Evolutionary conservation across 2,888 invertebrate species (phyloP).

Genomic region (Nymphalis c-album): DNA sequence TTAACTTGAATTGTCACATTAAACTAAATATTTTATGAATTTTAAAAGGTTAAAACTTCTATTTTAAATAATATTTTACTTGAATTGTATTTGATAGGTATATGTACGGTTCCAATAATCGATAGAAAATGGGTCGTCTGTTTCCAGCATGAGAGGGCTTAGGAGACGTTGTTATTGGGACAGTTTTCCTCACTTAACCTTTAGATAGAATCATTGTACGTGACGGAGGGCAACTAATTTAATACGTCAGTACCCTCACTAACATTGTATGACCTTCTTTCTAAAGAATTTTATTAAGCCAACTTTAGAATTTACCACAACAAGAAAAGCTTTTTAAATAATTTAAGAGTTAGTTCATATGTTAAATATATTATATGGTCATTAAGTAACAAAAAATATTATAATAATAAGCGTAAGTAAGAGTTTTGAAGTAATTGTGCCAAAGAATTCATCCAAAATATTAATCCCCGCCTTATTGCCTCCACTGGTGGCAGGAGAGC

Average conservation of each 20-base stretch:
- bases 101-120: neutral
- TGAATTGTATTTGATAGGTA: neutral
- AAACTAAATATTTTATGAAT: no score
- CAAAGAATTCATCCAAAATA: no score
- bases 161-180: constrained; percentile 6
- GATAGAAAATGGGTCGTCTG: constrained; percentile 3
- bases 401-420: no score
- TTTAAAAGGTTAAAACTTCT: no score
- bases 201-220: constrained; percentile 11
- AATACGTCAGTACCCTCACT: neutral
- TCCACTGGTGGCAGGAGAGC: no score
- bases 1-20: no score
- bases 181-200: constrained; percentile 14
- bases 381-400: no score
- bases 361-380: no score
- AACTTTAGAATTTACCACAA: neutral
- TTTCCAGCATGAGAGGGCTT: constrained; percentile 4
- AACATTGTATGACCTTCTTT: constrained; percentile 1
- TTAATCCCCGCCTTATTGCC: no score
- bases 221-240: constrained; percentile 6
- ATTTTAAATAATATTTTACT: no score
- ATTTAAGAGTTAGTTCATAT: neutral
- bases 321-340: neutral
- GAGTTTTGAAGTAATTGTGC: no score
- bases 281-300: neutral